Base-by-base conservation (phyloP, 2,113 vertebrate species). In the Phocoena phocoena region DNA sequence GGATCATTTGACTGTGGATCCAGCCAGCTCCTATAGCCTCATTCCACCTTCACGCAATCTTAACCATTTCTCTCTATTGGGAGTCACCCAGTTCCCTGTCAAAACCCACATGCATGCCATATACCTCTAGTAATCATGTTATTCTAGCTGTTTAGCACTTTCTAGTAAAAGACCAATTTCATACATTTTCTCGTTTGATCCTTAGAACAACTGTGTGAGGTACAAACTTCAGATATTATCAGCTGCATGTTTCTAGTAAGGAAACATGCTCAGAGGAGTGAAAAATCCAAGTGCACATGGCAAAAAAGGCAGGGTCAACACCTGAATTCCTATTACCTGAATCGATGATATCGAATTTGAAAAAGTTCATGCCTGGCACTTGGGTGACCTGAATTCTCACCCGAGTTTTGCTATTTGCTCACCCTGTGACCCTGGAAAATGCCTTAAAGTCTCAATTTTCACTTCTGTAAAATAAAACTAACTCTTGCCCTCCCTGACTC, bases 381-480 rank as follows among this genome's bases (percentile, higher is more conserved):
- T 79, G 11, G 11, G 17, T 63, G 38, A 62, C 89, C 76, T 50
- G 47, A 60, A 55, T 82, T 91, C 47, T 81, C 53, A 23, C 47
- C 38, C 65, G 9, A 67, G 36, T 71, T 95, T 88, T 94, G 58
- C 36, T 44, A 1, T 53, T 67, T 36, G 62, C 73, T 93, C 6
- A n/a, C 23, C 20, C 1, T 60, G 2, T 77, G 82, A 92, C 63
- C 55, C 70, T 71, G n/a, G 26, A 71, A 82, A 90, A 31, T 71
- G 33, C 44, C 26, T 60, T 83, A 21, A 94, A 90, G 25, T 47
- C 36, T 95, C 65, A 68, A 31, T 82, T 88, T 33, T 93, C 36
- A 84, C 44, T 90, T 96, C 18, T 36, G 26, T 82, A 73, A 85
- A 92, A 74, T 80, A 50, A 87, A 81, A 88, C 63, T 77, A 89